These are phyloP conservation scores for Scolanthus callimorphus DNA, from an alignment of 92 coral and sea anemone species.

Conservation along the genomic window DNA sequence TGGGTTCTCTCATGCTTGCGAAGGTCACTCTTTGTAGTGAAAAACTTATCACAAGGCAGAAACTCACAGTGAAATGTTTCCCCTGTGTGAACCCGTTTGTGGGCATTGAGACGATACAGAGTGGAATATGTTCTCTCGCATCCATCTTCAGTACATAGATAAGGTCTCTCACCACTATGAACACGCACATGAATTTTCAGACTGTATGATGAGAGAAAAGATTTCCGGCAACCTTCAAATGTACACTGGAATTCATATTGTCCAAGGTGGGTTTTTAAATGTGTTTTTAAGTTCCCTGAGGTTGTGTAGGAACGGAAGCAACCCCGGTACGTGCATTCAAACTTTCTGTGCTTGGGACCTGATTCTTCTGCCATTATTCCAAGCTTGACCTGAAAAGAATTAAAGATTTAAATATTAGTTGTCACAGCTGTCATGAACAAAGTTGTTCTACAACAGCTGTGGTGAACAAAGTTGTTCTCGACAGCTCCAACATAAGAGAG, in stretches of 20 bases:
- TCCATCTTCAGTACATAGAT: conserved; percentile 22
- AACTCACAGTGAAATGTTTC: conserved; percentile 28
- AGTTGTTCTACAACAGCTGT: background rate
- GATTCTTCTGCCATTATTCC: no score
- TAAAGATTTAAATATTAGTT: no score
- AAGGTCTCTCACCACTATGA: conserved; percentile 38
- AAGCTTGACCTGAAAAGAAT: no score
- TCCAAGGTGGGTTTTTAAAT: conserved; percentile 29
- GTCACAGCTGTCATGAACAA: background rate
- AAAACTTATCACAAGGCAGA: conserved; percentile 19
- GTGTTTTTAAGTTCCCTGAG: conserved; percentile 35
- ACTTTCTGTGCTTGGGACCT: conserved; percentile 1
- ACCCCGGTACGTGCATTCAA: conserved; percentile 36
- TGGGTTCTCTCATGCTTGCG: conserved; percentile 21
- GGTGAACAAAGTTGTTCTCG: background rate
- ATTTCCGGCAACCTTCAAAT: conserved; percentile 21
- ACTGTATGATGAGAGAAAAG: conserved; percentile 31
- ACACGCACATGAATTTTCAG: conserved; percentile 33
- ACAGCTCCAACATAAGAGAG: background rate
- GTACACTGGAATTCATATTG: conserved; percentile 27
- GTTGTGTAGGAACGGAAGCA: conserved; percentile 30
- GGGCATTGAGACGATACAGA: conserved; percentile 30
- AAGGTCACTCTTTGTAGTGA: conserved; percentile 37
- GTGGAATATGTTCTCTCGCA: conserved; percentile 24
- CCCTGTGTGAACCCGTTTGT: conserved; percentile 27